phyloP scores from a whole-genome alignment of 2,888 invertebrate species.

The Ormia ochracea region DNA sequence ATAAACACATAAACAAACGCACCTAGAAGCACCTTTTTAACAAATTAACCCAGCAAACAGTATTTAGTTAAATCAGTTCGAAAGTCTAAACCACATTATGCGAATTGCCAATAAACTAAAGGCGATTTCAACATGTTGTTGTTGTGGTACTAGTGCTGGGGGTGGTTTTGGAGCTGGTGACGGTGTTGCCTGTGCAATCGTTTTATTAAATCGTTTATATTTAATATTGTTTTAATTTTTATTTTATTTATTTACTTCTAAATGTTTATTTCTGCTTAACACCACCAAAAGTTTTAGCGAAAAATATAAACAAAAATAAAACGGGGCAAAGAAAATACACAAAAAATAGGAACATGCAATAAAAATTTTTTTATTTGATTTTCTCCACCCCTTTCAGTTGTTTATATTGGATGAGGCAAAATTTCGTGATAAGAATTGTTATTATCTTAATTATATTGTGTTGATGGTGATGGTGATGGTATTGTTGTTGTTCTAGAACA shows the following conservation, averaged over 20 bases:
- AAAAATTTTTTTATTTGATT: conserved; percentile 15
- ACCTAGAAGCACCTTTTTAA: too few species aligned
- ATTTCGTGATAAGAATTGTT: conserved; percentile 46
- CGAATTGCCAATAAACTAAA: too few species aligned
- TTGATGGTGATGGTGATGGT: conserved; percentile 14
- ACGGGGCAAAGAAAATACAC: not conserved
- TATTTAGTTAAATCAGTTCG: too few species aligned
- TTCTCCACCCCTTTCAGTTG: conserved; percentile 13
- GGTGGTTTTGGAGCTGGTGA: not conserved
- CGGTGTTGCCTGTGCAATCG: not conserved
- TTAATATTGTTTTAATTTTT: conserved; percentile 7
- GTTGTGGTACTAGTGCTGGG: not conserved
- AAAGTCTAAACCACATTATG: too few species aligned
- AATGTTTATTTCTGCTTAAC: conserved; percentile 36
- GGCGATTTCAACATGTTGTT: too few species aligned
- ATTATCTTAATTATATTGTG: conserved; percentile 21
- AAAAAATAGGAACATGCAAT: conserved; percentile 3
- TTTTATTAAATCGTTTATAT: conserved; percentile 44
- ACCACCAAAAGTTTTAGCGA: conserved; percentile 38
- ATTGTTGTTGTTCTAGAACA: conserved; percentile 1
- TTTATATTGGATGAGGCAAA: conserved; percentile 42
- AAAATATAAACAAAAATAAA: conserved; percentile 29
- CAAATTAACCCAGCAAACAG: too few species aligned
- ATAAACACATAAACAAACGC: too few species aligned
- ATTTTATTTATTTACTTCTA: not conserved